A percentile compares a stretch with the other conserved stretches of the same genome.
phyloP scores from a whole-genome alignment of 2,797 vertebrate genomes.

The Epinephelus malabaricus region DNA sequence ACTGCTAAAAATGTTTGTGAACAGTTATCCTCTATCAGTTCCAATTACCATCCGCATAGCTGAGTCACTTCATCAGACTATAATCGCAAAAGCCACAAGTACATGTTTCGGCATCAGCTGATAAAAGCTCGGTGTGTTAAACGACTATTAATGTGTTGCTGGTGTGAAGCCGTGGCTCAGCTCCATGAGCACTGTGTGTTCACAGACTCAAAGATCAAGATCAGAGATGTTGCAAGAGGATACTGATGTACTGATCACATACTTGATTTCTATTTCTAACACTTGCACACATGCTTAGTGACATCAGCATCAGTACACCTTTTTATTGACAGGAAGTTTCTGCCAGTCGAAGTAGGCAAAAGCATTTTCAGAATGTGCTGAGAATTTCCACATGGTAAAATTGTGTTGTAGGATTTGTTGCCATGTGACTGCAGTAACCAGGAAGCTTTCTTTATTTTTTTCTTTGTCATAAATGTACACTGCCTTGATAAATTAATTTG shows the following conservation, averaged over 20 bases:
- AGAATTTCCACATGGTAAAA: slow-evolving; percentile 28
- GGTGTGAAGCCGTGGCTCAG: background rate
- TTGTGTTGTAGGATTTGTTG: slow-evolving; percentile 1
- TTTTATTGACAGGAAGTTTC: slow-evolving; percentile 17
- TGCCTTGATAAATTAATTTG: background rate
- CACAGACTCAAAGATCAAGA: slow-evolving; percentile 21
- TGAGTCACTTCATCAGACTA: slow-evolving; percentile 8
- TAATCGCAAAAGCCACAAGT: slow-evolving; percentile 25
- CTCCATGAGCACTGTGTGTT: background rate
- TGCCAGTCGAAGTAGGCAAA: background rate
- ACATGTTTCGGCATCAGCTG: background rate
- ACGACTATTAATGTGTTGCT: slow-evolving; percentile 10
- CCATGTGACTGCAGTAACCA: slow-evolving; percentile 5
- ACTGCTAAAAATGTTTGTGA: slow-evolving; percentile 26
- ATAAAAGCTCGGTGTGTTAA: background rate
- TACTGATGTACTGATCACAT: slow-evolving; percentile 19
- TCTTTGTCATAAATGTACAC: background rate
- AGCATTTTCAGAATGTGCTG: slow-evolving; percentile 6
- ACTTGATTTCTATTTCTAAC: background rate
- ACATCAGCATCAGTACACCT: slow-evolving; percentile 9
- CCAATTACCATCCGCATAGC: background rate
- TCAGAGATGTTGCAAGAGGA: slow-evolving; percentile 12
- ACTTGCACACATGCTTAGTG: slow-evolving; percentile 2
- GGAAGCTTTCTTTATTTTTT: slow-evolving; percentile 3
- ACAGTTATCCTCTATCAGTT: slow-evolving; percentile 5